Evolutionary conservation across 2,113 vertebrate species (phyloP).

Genomic region (Collichthys lucidus): DNA sequence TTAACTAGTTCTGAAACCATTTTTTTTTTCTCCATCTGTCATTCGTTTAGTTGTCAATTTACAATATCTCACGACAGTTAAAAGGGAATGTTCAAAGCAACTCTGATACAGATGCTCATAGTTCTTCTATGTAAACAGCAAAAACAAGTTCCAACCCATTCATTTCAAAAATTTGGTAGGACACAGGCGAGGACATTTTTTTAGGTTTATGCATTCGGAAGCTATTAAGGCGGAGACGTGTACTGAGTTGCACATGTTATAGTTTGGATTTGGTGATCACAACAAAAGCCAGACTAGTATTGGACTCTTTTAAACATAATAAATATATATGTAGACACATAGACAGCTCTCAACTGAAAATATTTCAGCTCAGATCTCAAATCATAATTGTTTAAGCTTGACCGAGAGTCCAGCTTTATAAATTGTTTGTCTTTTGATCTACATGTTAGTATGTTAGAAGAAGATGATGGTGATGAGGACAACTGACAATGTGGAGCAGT

Average conservation of each 20-base stretch:
- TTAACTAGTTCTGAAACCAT: not conserved
- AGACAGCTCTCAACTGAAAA: too few species aligned
- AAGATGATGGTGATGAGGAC: not conserved
- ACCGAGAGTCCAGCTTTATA: not conserved
- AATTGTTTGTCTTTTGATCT: not conserved
- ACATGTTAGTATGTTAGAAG: not conserved
- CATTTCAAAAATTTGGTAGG: not conserved
- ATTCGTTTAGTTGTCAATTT: conserved; percentile 13
- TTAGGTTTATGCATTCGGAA: not conserved
- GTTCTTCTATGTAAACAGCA: not conserved
- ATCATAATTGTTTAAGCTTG: not conserved
- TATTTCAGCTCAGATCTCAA: not conserved
- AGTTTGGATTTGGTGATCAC: not conserved
- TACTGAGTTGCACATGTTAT: not conserved
- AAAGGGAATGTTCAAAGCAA: not conserved
- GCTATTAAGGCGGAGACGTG: too few species aligned
- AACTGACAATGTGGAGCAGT: not conserved
- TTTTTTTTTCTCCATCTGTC: not conserved
- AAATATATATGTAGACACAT: too few species aligned
- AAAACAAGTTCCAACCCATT: not conserved
- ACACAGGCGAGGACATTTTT: not conserved
- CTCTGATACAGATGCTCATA: not conserved
- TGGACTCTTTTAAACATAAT: not conserved
- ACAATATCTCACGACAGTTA: not conserved
- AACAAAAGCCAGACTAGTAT: not conserved